A percentile compares a stretch with the other conserved stretches of the same genome.
phyloP scores from a whole-genome alignment of 2,113 vertebrate species.

The Tautogolabrus adspersus region DNA sequence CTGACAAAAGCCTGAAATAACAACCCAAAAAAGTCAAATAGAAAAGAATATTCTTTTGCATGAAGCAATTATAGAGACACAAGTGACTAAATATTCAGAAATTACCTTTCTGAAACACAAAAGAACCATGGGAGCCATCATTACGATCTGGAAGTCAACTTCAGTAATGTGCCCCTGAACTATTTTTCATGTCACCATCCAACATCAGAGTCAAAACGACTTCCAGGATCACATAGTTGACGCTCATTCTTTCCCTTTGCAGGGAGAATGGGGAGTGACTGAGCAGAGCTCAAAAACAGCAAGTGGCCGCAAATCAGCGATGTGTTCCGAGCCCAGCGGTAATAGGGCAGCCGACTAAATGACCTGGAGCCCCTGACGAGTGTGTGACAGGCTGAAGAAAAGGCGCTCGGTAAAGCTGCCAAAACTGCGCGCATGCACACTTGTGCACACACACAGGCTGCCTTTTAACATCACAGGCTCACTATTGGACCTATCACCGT shows the following conservation, averaged over 20 bases:
- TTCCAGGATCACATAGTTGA: constrained; percentile 31
- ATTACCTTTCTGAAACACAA: constrained; percentile 64
- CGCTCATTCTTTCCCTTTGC: constrained; percentile 48
- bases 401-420: neutral
- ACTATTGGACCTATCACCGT: constrained; percentile 5
- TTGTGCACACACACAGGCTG: constrained; percentile 7
- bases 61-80: constrained; percentile 54
- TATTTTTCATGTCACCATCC: constrained; percentile 44
- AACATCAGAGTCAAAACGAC: constrained; percentile 35
- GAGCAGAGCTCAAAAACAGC: constrained; percentile 42
- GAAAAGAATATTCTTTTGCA: constrained; percentile 37
- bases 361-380: constrained; percentile 41
- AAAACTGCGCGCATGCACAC: neutral
- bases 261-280: constrained; percentile 7
- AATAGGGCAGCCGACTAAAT: constrained; percentile 44
- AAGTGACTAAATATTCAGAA: constrained; percentile 48
- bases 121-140: constrained; percentile 63
- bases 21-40: constrained; percentile 36
- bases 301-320: constrained; percentile 25
- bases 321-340: constrained; percentile 19
- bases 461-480: constrained; percentile 6
- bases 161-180: constrained; percentile 33
- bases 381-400: constrained; percentile 56
- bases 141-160: constrained; percentile 46
- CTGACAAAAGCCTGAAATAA: constrained; percentile 33